Evolutionary conservation across 2,113 vertebrate genomes (phyloP), one percentile per base, ranked within the genome.

Genomic region (Grallaria varia): DNA sequence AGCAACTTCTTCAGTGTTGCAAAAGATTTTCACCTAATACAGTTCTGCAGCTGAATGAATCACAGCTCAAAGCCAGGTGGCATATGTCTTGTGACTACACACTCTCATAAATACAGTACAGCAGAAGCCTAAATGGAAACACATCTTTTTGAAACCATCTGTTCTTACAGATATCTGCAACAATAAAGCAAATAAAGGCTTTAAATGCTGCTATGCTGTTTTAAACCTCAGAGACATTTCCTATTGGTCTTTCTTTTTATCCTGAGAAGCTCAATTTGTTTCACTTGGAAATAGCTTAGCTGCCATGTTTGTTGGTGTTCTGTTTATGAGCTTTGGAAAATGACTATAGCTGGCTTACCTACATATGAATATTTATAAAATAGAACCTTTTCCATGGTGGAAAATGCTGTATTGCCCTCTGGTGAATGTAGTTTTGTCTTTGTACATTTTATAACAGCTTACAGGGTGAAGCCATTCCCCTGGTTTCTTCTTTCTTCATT

Each of bases 131-230:
- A 85, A 96, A 89, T 96, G 87, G 83, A 97, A 92, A 74, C 71
- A 90, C 59, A 44, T 93, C 66, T 84, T 96, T 95, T 45, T 93
- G 49, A 69, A 93, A 79, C 94, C 95, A 95, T 96, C 94, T 97
- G 96, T 92, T 95, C 84, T 94, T 87, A 67, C 37, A 78, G 86
- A 94, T 97, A 97, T 42, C 84, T 91, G 80, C 84, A 96, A 94
- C 59, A 97, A 87, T 90, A 93, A 95, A 93, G 67, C 68, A 92
- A 96, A 94, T 63, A 91, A 93, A 84, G 62, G 24, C 42, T 76
- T 92, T 50, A 84, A 80, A 73, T 52, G 72, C 24, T 84, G 50
- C 56, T 78, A 5, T 75, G 56, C 68, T 84, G 24, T 63, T 95
- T 89, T 44, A 88, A 93, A 87, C 39, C 56, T 63, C 75, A 17